Evolutionary conservation across 1,140 invertebrate genomes (phyloP), one percentile per base, ranked within the genome.

Genomic region (Zaprionus vittiger): DNA sequence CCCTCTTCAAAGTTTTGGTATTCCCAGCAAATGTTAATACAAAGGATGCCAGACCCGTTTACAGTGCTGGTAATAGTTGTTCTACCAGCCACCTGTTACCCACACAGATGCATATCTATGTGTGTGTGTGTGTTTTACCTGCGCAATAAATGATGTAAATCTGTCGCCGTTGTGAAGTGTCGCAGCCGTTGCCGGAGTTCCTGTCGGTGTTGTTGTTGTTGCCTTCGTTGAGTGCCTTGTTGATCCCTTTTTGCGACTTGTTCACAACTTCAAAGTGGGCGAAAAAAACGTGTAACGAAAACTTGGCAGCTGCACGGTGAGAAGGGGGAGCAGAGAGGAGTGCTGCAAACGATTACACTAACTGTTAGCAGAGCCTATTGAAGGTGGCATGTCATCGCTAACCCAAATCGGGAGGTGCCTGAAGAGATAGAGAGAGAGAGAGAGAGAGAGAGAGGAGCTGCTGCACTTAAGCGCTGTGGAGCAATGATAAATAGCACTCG

Each of bases 111-210:
- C 44, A 49, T 2, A 49, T 22, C n/a, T n/a, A 3, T 41, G 14
- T 41, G 15, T 41, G 38, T 41, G 38, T 15, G 38, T 73, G 70
- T 73, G 57, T 55, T 38, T 62, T 54, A 84, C 69, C 78, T 72
- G 77, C 54, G 83, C 74, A 73, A 84, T 87, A 89, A 87, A 89
- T 87, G 84, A 87, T 87, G 84, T 76, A 84, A 87, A 84, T 81
- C 81, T 89, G 84, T 87, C 78, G 61, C 47, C 68, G 64, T 62
- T 75, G 67, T 62, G 73, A 87, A 83, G 80, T 83, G 84, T 80
- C 81, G 76, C 81, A 87, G 71, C 68, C 85, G 62, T 66, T 78
- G 71, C 52, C 69, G 34, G 31, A 38, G 38, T 12, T 60, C 14
- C 34, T 65, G 64, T 37, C 54, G 47, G 22, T 60, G 59, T 57